These are phyloP conservation scores for Coregonus ussuriensis DNA, from an alignment of 2,797 vertebrate species.

Conservation along the genomic window DNA sequence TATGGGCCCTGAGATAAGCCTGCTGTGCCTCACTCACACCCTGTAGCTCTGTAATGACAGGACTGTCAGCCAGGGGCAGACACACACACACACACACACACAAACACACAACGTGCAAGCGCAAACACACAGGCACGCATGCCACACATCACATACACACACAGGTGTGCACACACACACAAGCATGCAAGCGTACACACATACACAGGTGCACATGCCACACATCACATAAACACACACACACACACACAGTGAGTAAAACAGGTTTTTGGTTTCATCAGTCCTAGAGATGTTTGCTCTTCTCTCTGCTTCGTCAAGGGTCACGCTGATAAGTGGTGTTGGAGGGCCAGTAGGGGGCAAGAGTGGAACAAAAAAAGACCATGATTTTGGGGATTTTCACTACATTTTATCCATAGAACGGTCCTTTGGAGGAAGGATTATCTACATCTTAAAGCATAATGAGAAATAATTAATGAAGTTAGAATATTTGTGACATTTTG, in stretches of 20 bases:
- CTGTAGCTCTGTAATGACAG: not conserved
- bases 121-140: too few species aligned
- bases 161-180: not conserved
- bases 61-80: too few species aligned
- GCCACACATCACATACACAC: slow-evolving; percentile 1
- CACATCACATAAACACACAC: not conserved
- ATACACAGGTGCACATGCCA: not conserved
- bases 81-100: not conserved
- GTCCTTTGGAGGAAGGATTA: too few species aligned
- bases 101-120: not conserved
- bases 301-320: slow-evolving; percentile 2
- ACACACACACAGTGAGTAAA: slow-evolving; percentile 9
- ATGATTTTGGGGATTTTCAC: too few species aligned
- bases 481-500: too few species aligned
- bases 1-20: too few species aligned
- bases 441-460: too few species aligned
- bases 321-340: not conserved
- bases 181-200: not conserved
- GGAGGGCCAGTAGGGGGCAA: too few species aligned
- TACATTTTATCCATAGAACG: too few species aligned
- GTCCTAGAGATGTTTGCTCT: slow-evolving; percentile 10
- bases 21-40: not conserved
- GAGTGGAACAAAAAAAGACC: too few species aligned
- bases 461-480: too few species aligned
- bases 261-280: slow-evolving; percentile 17